Evolutionary conservation across 2,888 invertebrate genomes (phyloP), one percentile per base, ranked within the genome.

Genomic region (Pseudolycoriella hygida): DNA sequence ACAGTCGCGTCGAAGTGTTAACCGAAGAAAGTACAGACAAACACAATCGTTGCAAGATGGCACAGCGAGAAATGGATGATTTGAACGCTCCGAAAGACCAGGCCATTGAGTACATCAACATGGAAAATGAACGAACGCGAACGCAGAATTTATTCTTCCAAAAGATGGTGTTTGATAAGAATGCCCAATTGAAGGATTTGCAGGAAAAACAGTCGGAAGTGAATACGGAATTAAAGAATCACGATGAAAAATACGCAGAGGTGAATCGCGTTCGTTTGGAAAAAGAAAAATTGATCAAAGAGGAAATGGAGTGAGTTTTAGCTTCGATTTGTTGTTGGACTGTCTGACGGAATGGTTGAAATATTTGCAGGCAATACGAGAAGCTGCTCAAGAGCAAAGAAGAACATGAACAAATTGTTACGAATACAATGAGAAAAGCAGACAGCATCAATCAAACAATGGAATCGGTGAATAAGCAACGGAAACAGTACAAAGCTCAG

Each of bases 11-110:
- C 1, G 87, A 88, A 53, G 68, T 74, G 30, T 64, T 85, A 44
- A 75, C 77, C 3, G 84, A 84, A 47, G 71, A 75, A 54, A 70
- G 86, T 15, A 74, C 77, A 14, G 87, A 87, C 57, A 89, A 87
- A 66, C 64, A 89, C 44, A 88, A 89, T 60, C 72, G 90, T 48
- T 78, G 92, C 4, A 82, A 86, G 54, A 64, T 86, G 20, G 80
- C 89, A 6, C 80, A 87, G 56, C 77, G 77, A 45, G 89, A 90
- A 59, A 79, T 86, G 61, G 74, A 77, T 47, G 80, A 80, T 53
- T 63, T 92, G 43, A 76, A 82, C 55, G 76, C 73, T 48, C 85
- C 87, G 0, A 86, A 81, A 73, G 73, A 79, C 48, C 79, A 81
- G 46, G 86, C 87, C 0, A 72, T 87, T 0, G 74, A 79, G 41